These are phyloP conservation scores for Saguinus imperator DNA, from an alignment of 2,113 vertebrate genomes.

Conservation along the genomic window DNA sequence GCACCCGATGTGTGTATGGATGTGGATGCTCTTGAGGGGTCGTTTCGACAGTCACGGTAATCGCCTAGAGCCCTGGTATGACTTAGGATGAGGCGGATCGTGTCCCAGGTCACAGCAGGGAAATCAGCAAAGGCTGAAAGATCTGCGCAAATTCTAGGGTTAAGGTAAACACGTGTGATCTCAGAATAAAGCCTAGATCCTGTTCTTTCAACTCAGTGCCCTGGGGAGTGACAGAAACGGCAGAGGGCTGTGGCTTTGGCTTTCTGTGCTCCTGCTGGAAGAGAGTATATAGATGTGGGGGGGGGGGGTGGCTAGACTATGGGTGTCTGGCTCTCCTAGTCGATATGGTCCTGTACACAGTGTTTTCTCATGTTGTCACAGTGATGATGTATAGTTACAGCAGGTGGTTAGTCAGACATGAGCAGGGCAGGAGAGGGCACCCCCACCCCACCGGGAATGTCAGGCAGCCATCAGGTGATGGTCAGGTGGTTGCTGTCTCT, in stretches of 20 bases:
- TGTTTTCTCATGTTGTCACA: neutral
- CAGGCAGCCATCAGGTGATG: too few relatives aligned
- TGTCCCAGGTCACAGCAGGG: neutral
- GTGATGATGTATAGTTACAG: neutral
- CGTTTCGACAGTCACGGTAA: accelerated
- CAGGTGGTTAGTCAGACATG: too few relatives aligned
- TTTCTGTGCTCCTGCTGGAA: accelerated
- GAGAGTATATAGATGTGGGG: accelerated
- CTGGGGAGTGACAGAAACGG: accelerated
- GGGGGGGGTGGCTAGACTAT: neutral
- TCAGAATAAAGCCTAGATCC: neutral
- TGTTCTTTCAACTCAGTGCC: neutral
- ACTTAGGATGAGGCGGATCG: accelerated
- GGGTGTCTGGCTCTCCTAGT: neutral
- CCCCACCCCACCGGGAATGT: too few relatives aligned
- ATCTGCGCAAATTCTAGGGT: accelerated
- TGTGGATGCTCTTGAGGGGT: accelerated
- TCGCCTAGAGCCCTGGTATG: accelerated
- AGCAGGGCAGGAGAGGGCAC: too few relatives aligned
- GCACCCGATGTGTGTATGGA: accelerated
- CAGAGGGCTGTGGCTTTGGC: accelerated
- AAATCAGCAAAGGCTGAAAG: neutral
- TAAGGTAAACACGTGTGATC: neutral
- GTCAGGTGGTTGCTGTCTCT: too few relatives aligned
- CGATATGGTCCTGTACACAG: accelerated